Evolutionary conservation across 2,113 vertebrate genomes (phyloP), one percentile per base, ranked within the genome.

Genomic region (Hiodon alosoides): DNA sequence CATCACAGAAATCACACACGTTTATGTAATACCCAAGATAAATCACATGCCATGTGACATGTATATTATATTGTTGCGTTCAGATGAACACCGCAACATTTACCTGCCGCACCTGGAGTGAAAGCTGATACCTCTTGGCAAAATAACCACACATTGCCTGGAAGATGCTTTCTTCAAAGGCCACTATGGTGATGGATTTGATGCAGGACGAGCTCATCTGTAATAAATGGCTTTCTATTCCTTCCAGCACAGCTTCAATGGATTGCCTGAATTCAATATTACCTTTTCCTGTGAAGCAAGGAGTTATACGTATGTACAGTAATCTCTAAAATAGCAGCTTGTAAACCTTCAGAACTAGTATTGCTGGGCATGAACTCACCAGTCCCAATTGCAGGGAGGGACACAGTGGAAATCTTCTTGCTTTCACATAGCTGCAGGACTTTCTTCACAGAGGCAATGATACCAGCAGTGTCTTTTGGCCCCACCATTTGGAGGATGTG

Each of bases 401-500:
- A 78, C 55, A 87, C 55, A 4, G 76, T 79, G 11, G 75, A 72
- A 11, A 79, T 72, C 4, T 9, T 50, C 6, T 76, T 72, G 7
- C 11, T 71, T 57, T 87, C 82, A 74, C 84, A 87, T 52, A 85
- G 77, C 51, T 81, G 69, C 75, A 87, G 72, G 50, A 80, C 81
- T 5, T 75, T 83, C 72, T 77, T 76, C 17, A 83, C 78, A 5
- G 81, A 83, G 8, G 65, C 9, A 6, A 67, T 83, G 17, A 86
- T 84, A 70, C 73, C 74, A 11, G 74, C 69, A 67, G 73, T 52
- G n/a, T 6, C 74, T 4, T 2, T 79, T 1, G 82, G 80, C 4
- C 87, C 86, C 65, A 85, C 85, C 78, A 83, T 85, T 8, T 88
- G 87, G 66, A 84, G 79, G 31, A 87, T 88, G 70, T 79, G 75